These are phyloP conservation scores for Yponomeuta malinellus DNA, from an alignment of 2,888 invertebrate genomes.

Conservation along the genomic window DNA sequence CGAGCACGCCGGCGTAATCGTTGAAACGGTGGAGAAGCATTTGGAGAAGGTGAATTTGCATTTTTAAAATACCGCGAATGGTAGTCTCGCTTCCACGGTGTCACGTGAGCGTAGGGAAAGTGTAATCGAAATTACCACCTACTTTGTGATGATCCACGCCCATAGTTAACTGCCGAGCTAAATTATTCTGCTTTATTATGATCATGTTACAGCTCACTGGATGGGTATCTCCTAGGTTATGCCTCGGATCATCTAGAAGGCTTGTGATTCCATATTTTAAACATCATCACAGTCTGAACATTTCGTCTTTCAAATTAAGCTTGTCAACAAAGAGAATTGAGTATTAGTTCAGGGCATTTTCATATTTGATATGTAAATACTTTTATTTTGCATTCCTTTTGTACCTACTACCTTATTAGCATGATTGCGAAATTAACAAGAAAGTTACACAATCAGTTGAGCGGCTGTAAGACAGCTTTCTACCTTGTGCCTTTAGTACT, in stretches of 20 bases:
- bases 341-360: background rate
- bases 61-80: conserved; percentile 53
- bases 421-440: background rate
- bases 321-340: background rate
- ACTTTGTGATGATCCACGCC: conserved; percentile 45
- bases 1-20: conserved; percentile 91
- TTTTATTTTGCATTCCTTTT: background rate
- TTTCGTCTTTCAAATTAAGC: background rate
- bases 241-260: background rate
- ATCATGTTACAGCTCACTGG: conserved; percentile 21
- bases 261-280: background rate
- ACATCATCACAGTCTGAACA: background rate
- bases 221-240: conserved; percentile 4
- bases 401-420: background rate
- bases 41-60: conserved; percentile 90
- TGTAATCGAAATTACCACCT: conserved; percentile 20
- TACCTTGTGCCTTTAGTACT: background rate
- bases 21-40: conserved; percentile 96
- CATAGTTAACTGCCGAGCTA: conserved; percentile 45
- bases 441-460: background rate
- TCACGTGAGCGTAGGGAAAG: conserved; percentile 34
- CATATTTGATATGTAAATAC: background rate
- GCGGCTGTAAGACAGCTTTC: background rate
- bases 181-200: conserved; percentile 50
- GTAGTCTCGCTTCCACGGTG: conserved; percentile 28